phyloP scores from a whole-genome alignment of 1,140 invertebrate species.

The Achatina immaculata region DNA sequence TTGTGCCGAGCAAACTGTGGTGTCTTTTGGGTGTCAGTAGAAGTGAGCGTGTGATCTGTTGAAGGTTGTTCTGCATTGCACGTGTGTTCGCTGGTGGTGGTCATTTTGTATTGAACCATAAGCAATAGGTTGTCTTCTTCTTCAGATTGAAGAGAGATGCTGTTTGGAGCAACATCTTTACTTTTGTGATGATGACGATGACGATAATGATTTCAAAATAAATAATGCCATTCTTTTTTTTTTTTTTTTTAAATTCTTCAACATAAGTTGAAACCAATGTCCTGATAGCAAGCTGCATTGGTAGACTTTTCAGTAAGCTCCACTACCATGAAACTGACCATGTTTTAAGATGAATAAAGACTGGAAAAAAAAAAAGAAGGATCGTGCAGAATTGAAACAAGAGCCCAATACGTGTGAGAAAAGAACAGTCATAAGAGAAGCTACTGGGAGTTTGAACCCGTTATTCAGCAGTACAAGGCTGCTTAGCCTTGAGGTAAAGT shows the following conservation, averaged over 20 bases:
- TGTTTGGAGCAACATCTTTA: neutral
- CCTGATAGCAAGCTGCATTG: neutral
- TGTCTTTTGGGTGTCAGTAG: neutral
- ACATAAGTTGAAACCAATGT: neutral
- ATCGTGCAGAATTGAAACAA: too few relatives aligned
- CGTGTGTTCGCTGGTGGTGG: neutral
- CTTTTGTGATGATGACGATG: too few relatives aligned
- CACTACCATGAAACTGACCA: neutral
- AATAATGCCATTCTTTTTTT: neutral
- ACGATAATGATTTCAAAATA: neutral
- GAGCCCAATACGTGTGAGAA: too few relatives aligned
- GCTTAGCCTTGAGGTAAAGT: too few relatives aligned
- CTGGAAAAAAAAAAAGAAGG: too few relatives aligned
- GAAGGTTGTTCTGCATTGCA: neutral
- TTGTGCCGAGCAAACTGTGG: neutral
- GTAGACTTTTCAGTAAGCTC: neutral
- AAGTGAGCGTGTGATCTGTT: neutral
- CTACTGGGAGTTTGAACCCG: too few relatives aligned
- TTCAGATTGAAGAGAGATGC: neutral
- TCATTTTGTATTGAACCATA: neutral
- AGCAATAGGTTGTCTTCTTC: neutral
- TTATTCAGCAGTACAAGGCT: too few relatives aligned
- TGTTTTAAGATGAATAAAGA: too few relatives aligned
- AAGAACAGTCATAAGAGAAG: too few relatives aligned
- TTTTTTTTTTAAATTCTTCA: neutral